Conservation (phyloP, 2,888 invertebrate genomes). For the Leptinotarsa juncta region DNA sequence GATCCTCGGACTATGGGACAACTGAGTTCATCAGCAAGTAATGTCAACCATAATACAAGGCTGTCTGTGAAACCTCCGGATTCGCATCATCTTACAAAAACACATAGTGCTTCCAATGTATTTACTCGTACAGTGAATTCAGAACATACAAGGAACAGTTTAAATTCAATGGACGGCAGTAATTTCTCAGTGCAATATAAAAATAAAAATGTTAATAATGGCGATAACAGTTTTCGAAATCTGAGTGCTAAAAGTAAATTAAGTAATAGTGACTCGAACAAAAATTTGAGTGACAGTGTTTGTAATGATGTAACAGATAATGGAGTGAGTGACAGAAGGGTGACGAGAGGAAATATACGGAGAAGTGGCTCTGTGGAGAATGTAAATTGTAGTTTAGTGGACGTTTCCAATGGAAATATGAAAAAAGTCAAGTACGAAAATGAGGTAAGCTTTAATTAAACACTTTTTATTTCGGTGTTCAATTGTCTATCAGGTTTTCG, state of each 20-base stretch:
- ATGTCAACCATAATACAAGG: slow-evolving; percentile 51
- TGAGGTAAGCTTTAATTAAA: slow-evolving; percentile 56
- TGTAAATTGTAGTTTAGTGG: slow-evolving; percentile 56
- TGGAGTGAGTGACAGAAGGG: slow-evolving; percentile 41
- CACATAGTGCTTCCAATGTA: slow-evolving; percentile 64
- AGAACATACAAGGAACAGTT: slow-evolving; percentile 54
- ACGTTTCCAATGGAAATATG: slow-evolving; percentile 56
- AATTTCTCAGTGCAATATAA: slow-evolving; percentile 55
- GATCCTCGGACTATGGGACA: slow-evolving; percentile 47
- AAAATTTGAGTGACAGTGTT: slow-evolving; percentile 41
- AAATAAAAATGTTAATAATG: slow-evolving; percentile 45
- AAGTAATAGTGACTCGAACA: slow-evolving; percentile 36
- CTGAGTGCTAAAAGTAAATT: slow-evolving; percentile 38
- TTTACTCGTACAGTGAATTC: slow-evolving; percentile 53
- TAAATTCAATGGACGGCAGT: slow-evolving; percentile 54
- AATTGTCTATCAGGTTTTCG: background rate
- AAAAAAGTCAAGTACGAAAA: slow-evolving; percentile 64
- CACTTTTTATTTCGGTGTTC: background rate
- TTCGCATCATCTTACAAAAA: slow-evolving; percentile 59
- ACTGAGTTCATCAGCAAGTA: slow-evolving; percentile 57
- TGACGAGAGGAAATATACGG: slow-evolving; percentile 48
- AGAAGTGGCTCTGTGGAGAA: slow-evolving; percentile 63
- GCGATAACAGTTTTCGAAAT: slow-evolving; percentile 14
- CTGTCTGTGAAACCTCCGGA: slow-evolving; percentile 46
- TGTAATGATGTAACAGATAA: slow-evolving; percentile 44